Percentiles rank a stretch among this genome's conserved stretches.
phyloP scores from a whole-genome alignment of 2,888 invertebrate species.

The Cosmia trapezina region DNA sequence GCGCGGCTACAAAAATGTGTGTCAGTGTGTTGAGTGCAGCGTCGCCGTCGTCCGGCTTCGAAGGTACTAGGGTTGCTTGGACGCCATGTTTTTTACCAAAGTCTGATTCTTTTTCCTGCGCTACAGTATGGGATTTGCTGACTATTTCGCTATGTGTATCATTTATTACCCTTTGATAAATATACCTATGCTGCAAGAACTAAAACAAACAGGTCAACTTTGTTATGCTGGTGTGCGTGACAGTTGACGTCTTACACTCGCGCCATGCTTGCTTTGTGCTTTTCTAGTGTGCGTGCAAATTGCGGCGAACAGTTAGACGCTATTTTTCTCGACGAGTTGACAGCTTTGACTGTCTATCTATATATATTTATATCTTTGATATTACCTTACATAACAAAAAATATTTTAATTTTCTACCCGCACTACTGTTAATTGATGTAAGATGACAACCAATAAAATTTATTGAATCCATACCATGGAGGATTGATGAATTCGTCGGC shows the following conservation, averaged over 20 bases:
- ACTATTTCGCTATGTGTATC: background rate
- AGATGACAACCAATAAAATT: constrained; percentile 12
- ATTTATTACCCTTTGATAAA: background rate
- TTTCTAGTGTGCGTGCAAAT: too few species aligned
- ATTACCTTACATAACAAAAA: background rate
- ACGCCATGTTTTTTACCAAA: constrained; percentile 14
- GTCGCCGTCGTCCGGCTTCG: constrained; percentile 68
- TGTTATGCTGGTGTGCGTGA: too few species aligned
- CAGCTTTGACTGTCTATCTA: too few species aligned
- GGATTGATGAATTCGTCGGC: background rate
- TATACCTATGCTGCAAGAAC: too few species aligned
- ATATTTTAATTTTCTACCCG: background rate
- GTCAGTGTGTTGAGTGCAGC: constrained; percentile 82
- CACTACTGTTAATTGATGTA: constrained; percentile 5
- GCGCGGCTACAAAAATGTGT: constrained; percentile 80
- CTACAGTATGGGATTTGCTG: background rate
- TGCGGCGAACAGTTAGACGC: too few species aligned
- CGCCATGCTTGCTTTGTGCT: too few species aligned
- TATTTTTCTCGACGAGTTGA: too few species aligned
- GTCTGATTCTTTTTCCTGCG: background rate
- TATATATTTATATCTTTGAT: too few species aligned
- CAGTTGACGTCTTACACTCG: too few species aligned
- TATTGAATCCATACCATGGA: background rate
- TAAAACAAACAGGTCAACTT: too few species aligned
- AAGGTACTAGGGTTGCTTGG: constrained; percentile 65